Percentiles rank a stretch among this genome's conserved stretches.
phyloP scores from a whole-genome alignment of 2,797 vertebrate genomes.

The Trematomus bernacchii region DNA sequence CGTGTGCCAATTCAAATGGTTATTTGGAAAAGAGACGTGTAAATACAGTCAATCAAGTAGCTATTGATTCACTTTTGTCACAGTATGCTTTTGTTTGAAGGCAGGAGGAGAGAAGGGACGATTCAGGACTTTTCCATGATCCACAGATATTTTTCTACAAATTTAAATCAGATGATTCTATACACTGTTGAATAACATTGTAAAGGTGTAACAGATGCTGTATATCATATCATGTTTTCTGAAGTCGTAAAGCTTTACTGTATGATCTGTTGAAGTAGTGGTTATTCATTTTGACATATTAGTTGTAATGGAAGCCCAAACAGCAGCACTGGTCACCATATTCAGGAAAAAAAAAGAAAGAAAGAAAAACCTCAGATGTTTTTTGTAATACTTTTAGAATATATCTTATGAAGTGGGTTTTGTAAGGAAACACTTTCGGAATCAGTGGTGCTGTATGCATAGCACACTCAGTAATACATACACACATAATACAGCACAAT shows the following conservation, averaged over 20 bases:
- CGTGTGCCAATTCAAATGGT: conserved; percentile 78
- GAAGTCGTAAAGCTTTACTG: conserved; percentile 83
- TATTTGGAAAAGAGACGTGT: conserved; percentile 78
- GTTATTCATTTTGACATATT: conserved; percentile 80
- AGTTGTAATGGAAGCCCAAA: conserved; percentile 80
- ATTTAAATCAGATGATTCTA: conserved; percentile 88
- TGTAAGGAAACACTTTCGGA: conserved; percentile 84
- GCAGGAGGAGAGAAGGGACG: conserved; percentile 83
- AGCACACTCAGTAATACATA: conserved; percentile 81
- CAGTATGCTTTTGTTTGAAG: conserved; percentile 81
- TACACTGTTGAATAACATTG: conserved; percentile 87
- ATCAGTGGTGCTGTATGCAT: conserved; percentile 82
- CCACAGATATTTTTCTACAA: conserved; percentile 88
- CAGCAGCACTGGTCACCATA: conserved; percentile 84
- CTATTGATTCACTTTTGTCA: conserved; percentile 80
- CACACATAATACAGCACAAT: conserved; percentile 81
- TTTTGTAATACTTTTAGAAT: conserved; percentile 87
- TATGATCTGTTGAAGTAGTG: conserved; percentile 84
- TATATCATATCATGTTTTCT: conserved; percentile 85
- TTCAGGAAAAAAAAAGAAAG: conserved; percentile 77
- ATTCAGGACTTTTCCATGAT: conserved; percentile 86
- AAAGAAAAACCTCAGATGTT: conserved; percentile 81
- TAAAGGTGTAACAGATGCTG: conserved; percentile 87
- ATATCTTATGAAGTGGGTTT: conserved; percentile 85
- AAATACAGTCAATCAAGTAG: conserved; percentile 80